phyloP scores from a whole-genome alignment of 2,888 invertebrate species.

The Petrolisthes cinctipes region DNA sequence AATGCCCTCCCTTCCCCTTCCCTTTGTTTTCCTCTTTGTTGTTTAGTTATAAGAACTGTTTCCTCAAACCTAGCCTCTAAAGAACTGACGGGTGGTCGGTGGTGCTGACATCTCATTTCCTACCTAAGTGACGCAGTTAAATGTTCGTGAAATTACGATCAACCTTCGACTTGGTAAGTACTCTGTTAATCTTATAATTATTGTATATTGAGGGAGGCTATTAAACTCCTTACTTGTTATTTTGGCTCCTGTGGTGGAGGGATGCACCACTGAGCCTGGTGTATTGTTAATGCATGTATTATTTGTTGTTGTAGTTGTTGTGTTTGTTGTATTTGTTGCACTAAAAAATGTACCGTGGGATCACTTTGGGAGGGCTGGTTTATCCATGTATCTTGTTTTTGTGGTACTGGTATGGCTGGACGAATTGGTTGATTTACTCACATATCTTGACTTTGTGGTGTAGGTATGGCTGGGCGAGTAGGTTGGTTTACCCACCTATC shows the following conservation, averaged over 20 bases:
- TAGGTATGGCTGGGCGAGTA: neutral
- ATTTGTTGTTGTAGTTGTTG: conserved; percentile 14
- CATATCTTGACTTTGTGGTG: neutral
- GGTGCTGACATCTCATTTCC: no score
- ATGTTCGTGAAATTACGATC: no score
- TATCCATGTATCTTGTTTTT: neutral
- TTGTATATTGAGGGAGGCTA: neutral
- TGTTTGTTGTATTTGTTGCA: no score
- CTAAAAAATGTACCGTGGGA: neutral
- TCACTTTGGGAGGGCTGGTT: neutral
- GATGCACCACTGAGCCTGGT: neutral
- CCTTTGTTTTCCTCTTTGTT: no score
- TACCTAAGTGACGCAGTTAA: no score
- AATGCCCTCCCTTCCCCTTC: no score
- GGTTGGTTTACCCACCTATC: neutral
- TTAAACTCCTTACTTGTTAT: neutral
- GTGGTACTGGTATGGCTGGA: neutral
- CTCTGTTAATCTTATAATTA: no score
- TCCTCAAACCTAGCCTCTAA: no score
- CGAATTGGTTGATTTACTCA: neutral
- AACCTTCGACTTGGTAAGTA: no score
- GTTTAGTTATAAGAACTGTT: no score
- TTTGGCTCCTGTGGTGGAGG: neutral
- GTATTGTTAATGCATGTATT: neutral
- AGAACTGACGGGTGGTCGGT: no score